A percentile compares a stretch with the other conserved stretches of the same genome.
These are phyloP conservation scores for Perdita meconis DNA, from an alignment of 2,888 invertebrate genomes.

Conservation along the genomic window DNA sequence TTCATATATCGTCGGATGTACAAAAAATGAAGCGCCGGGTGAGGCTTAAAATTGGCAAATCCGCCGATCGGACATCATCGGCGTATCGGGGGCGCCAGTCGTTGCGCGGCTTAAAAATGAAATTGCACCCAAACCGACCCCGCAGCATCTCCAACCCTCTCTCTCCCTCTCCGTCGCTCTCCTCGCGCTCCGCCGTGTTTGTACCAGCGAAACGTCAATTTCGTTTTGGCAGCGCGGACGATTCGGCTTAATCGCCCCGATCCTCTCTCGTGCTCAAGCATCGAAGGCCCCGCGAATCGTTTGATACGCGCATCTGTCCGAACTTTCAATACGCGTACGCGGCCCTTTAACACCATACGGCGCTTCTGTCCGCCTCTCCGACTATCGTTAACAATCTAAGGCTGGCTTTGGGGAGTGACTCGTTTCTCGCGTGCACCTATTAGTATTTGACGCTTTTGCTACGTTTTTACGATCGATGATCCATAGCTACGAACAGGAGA, in stretches of 20 bases:
- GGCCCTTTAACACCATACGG: conserved; percentile 42
- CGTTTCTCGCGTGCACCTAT: not conserved
- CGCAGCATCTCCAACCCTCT: conserved; percentile 48
- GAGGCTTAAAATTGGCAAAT: conserved; percentile 84
- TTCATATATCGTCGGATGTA: conserved; percentile 63
- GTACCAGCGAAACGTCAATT: conserved; percentile 74
- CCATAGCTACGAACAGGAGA: no score
- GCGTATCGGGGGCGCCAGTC: conserved; percentile 75
- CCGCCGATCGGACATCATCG: conserved; percentile 83
- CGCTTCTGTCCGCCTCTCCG: not conserved
- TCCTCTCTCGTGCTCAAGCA: conserved; percentile 70
- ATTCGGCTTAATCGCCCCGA: conserved; percentile 72
- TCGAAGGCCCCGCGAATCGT: conserved; percentile 60
- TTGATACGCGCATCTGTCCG: conserved; percentile 55
- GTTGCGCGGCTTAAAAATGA: conserved; percentile 79
- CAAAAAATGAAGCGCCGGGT: conserved; percentile 67
- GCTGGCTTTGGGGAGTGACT: not conserved
- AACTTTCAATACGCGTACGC: conserved; percentile 28
- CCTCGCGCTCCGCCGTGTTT: conserved; percentile 13
- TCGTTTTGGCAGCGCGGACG: conserved; percentile 74
- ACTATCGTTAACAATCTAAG: conserved; percentile 18
- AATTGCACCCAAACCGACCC: conserved; percentile 71
- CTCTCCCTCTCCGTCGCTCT: conserved; percentile 4
- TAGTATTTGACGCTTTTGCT: not conserved
- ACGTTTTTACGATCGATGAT: not conserved